Conservation (phyloP, 2,113 vertebrate genomes). For the Dascyllus trimaculatus region DNA sequence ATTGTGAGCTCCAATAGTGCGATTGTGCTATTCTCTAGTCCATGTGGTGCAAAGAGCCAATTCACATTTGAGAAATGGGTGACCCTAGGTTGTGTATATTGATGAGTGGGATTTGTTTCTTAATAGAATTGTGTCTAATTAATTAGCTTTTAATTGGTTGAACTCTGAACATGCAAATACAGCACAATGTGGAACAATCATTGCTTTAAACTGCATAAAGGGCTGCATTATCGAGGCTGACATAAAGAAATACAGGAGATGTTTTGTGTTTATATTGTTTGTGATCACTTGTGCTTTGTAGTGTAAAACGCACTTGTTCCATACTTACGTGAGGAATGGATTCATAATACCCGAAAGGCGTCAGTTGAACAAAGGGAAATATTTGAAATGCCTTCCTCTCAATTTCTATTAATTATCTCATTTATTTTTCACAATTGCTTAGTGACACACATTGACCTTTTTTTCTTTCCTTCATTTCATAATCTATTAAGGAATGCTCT, state of each 20-base stretch:
- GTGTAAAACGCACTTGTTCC: conserved; percentile 2
- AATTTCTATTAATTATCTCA: conserved; percentile 59
- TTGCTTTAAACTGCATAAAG: conserved; percentile 76
- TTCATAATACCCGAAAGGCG: conserved; percentile 18
- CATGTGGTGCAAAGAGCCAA: conserved; percentile 70
- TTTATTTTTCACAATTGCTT: conserved; percentile 66
- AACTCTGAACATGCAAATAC: conserved; percentile 85
- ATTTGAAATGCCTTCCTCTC: conserved; percentile 45
- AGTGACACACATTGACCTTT: conserved; percentile 62
- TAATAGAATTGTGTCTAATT: conserved; percentile 89
- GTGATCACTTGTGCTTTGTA: conserved; percentile 29
- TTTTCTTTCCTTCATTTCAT: conserved; percentile 60
- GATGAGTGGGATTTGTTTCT: conserved; percentile 87
- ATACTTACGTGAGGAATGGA: conserved; percentile 22
- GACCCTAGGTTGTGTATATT: conserved; percentile 85
- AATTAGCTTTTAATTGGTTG: conserved; percentile 88
- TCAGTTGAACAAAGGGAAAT: conserved; percentile 44
- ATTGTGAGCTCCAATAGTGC: conserved; percentile 68
- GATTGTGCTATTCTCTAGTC: conserved; percentile 77
- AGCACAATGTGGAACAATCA: conserved; percentile 79
- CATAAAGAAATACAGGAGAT: conserved; percentile 68
- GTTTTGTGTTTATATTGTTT: conserved; percentile 54
- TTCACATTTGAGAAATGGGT: conserved; percentile 78
- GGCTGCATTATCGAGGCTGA: conserved; percentile 61
- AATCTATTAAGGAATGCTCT: conserved; percentile 64